Evolutionary conservation across 2,113 vertebrate genomes (phyloP), one percentile per base, ranked within the genome.

Genomic region (Eolophus roseicapilla): DNA sequence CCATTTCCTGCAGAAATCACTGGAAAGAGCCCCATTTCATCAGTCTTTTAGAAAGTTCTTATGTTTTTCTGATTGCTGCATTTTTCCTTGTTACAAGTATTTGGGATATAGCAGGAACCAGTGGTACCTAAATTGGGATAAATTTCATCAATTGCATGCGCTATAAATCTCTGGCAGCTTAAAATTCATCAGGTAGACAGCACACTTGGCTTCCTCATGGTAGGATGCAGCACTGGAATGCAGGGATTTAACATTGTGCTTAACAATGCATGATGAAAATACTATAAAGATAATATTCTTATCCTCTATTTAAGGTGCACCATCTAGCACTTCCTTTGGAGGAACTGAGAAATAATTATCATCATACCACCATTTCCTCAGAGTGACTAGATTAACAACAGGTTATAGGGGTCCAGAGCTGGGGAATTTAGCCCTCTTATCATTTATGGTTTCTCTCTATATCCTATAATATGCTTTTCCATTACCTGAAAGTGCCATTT

Each of bases 381-480:
- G 29, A 41, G 37, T 47, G 55, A 43, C 82, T 70, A 83, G 53
- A 94, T 86, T 90, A 85, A n/a, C 65, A 95, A 76, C 70, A 83
- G 81, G 13, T 91, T 85, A 49, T 57, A n/a, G 49, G 23, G 9
- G 44, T 85, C 63, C 76, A 86, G 33, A 88, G 37, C 20, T 4
- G 3, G 62, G 24, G 23, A 83, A 86, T 88, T 69, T 63, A 83
- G 20, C 41, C 23, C 86, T 88, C 67, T 93, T 94, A 46, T 79
- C 71, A 77, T 94, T 86, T 76, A 90, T 93, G 94, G 71, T 53
- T 94, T 85, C 17, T 80, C 23, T 90, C 43, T 80, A 39, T 85
- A 47, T 75, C 70, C 62, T 82, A 29, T 53, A 71, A 64, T 69
- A 84, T 65, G 6, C 23, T 91, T 91, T 91, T 43, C 31, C 28